These are phyloP conservation scores for Glaucidium brasilianum DNA, from an alignment of 2,113 vertebrate species.

Conservation along the genomic window DNA sequence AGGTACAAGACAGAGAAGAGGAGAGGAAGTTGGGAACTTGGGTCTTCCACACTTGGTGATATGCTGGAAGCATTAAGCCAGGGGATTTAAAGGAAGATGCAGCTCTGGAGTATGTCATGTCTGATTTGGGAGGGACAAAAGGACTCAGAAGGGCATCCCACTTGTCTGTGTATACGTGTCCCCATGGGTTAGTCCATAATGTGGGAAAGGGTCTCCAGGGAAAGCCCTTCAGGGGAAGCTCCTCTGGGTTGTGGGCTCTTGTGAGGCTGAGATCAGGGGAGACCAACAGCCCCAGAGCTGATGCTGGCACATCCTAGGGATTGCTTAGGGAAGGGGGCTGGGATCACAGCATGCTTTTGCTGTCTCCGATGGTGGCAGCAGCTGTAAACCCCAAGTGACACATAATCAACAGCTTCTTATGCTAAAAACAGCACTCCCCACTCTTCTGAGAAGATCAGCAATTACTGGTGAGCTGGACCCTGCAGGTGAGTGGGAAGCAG, in stretches of 20 bases:
- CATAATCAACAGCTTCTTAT: not conserved
- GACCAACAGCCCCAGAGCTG: not conserved
- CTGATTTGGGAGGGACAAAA: not conserved
- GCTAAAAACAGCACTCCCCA: not conserved
- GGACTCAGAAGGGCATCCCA: not conserved
- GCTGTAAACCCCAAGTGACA: not conserved
- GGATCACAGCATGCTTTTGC: not conserved
- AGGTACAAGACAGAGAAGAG: not conserved
- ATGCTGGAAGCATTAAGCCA: not conserved
- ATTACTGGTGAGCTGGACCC: not conserved
- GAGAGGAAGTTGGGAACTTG: not conserved
- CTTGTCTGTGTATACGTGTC: not conserved
- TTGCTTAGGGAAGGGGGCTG: not conserved
- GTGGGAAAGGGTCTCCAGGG: not conserved
- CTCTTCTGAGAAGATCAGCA: not conserved
- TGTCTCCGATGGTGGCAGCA: not conserved
- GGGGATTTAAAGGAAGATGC: not conserved
- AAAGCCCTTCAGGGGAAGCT: not conserved
- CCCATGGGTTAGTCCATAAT: not conserved
- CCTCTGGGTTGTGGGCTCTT: not conserved
- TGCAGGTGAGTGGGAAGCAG: not conserved
- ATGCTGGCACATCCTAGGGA: too few relatives aligned
- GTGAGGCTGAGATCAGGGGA: not conserved
- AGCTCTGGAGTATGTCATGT: not conserved
- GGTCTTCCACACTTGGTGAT: not conserved